Base-by-base conservation (phyloP, 2,797 vertebrate species). In the Melanotaenia boesemani region DNA sequence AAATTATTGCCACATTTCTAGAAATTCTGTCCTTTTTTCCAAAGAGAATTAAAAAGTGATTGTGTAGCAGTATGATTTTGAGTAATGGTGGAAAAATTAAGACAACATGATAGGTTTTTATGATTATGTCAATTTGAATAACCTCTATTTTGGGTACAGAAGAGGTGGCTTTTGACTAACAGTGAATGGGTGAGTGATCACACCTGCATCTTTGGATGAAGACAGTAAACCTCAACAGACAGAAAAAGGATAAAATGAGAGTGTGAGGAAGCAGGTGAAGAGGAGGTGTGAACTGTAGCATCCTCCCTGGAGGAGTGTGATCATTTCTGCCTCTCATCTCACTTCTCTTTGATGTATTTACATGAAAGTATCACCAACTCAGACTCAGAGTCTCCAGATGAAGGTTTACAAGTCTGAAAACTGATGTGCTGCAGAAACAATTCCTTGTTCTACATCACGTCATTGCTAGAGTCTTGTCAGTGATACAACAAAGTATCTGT, bases 261-360 rank as follows among this genome's bases (percentile, higher is more conserved):
- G 68, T 68, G 46, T 13, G 55, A 83, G 55, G 75, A 76, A 88
- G 85, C 81, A 84, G 89, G 86, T 89, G 88, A 89, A 67, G 79
- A 83, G 65, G 86, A 87, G 81, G 84, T 87, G 86, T 83, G 83
- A 87, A 86, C 87, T 72, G 24, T 50, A 76, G 80, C 78, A 70
- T 87, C 78, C 72, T 87, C 85, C 84, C 81, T 65, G 67, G 80
- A 82, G 81, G 83, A 78, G 84, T 87, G 80, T 86, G 83, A 90
- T 91, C 81, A 88, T 88, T 85, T 86, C 90, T 86, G 85, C 70
- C 72, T 90, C 86, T 90, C 85, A 83, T 91, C 84, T 91, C 81
- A 64, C 82, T 82, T 68, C 77, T 84, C 89, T 92, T 89, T 91
- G 88, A 88, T 89, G 86, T 80, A 76, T 78, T 88, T 84, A 75